Conservation (phyloP, 1,140 invertebrate species). For the Bombus sibiricus region DNA sequence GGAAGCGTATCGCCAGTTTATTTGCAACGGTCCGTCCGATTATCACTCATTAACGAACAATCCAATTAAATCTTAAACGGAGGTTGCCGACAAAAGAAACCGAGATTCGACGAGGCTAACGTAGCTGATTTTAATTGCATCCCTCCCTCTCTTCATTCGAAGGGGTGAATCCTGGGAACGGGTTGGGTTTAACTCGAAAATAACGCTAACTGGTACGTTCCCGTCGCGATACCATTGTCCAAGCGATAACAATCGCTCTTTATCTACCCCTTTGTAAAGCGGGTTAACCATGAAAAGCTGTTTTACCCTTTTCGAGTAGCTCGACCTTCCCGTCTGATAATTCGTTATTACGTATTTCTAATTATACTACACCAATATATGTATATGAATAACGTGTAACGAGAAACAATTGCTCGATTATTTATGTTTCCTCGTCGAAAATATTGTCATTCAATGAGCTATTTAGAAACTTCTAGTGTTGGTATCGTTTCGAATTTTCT, state of each 20-base stretch:
- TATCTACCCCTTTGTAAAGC: background rate
- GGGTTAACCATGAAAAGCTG: background rate
- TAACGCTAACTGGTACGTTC: slow-evolving; percentile 3
- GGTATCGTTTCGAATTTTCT: background rate
- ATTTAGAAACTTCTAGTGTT: background rate
- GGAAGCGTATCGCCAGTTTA: slow-evolving; percentile 48
- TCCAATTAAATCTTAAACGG: slow-evolving; percentile 59
- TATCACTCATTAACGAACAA: slow-evolving; percentile 62
- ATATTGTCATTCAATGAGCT: background rate
- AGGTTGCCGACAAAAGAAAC: slow-evolving; percentile 22
- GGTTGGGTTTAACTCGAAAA: slow-evolving; percentile 23
- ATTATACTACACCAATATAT: no score
- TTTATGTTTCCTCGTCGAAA: background rate
- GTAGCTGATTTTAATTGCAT: slow-evolving; percentile 45
- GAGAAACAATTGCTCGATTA: background rate
- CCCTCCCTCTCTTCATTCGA: background rate
- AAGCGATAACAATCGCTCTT: slow-evolving; percentile 20
- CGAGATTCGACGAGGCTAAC: background rate
- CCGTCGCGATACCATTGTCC: background rate
- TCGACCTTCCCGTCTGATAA: background rate
- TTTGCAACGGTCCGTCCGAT: slow-evolving; percentile 44
- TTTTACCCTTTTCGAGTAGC: background rate
- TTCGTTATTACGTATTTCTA: background rate
- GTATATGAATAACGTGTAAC: background rate
- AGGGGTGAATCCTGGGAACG: background rate